These are phyloP conservation scores for Hemiprocne comata DNA, from an alignment of 2,113 vertebrate species.

Conservation along the genomic window DNA sequence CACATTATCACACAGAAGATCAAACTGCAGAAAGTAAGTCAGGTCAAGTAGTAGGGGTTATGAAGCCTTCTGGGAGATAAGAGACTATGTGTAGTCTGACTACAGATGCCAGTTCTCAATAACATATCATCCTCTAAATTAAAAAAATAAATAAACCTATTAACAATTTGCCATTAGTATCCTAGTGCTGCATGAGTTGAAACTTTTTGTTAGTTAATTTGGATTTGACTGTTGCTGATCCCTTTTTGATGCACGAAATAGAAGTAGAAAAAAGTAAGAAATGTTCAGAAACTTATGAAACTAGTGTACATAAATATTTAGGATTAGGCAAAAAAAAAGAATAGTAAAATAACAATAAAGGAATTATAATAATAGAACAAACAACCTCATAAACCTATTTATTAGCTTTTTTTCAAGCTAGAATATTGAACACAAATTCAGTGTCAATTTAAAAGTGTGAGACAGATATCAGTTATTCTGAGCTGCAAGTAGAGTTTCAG, in stretches of 20 bases:
- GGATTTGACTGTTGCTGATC: not conserved
- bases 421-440: not conserved
- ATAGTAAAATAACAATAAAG: not conserved
- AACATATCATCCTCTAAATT: not conserved
- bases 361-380: not conserved
- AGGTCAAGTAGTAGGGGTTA: not conserved
- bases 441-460: not conserved
- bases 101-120: not conserved
- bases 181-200: not conserved
- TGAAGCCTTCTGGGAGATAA: no score
- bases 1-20: not conserved
- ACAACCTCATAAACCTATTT: not conserved
- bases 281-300: not conserved
- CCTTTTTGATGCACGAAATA: not conserved
- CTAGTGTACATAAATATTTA: not conserved
- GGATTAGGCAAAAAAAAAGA: not conserved
- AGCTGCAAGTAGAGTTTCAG: not conserved
- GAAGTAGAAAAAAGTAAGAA: not conserved
- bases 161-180: not conserved
- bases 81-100: fast-evolving
- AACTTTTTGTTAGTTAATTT: not conserved
- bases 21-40: not conserved
- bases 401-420: not conserved
- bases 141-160: not conserved
- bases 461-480: not conserved